Conservation (phyloP, 2,113 vertebrate genomes). For the Elephas maximus region DNA sequence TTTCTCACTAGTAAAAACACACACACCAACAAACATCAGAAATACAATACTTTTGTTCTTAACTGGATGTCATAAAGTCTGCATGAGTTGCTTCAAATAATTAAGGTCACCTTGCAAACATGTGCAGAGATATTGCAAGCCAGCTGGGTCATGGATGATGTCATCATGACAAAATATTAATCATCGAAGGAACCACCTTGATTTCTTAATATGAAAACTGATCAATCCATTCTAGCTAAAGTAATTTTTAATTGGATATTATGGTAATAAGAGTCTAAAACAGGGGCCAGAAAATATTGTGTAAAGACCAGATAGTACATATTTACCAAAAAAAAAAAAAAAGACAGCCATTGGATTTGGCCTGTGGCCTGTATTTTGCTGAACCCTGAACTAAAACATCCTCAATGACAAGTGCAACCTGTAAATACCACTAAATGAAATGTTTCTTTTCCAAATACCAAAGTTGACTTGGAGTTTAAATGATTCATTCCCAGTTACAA, state of each 20-base stretch:
- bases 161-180: background rate
- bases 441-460: background rate
- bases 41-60: slow-evolving; percentile 1
- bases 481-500: background rate
- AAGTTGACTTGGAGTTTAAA: background rate
- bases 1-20: background rate
- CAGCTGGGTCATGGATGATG: background rate
- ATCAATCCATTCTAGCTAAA: background rate
- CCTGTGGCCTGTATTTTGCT: background rate
- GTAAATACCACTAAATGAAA: background rate
- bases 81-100: background rate
- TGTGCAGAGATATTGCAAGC: background rate
- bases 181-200: background rate
- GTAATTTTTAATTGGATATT: background rate
- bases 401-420: background rate
- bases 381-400: background rate
- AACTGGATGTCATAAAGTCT: background rate
- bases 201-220: background rate
- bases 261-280: background rate
- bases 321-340: background rate
- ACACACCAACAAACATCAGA: background rate
- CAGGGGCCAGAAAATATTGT: background rate
- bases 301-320: background rate
- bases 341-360: background rate
- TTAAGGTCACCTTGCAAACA: background rate